Base-by-base conservation (phyloP, 2,113 vertebrate species). In the Setophaga coronata region DNA sequence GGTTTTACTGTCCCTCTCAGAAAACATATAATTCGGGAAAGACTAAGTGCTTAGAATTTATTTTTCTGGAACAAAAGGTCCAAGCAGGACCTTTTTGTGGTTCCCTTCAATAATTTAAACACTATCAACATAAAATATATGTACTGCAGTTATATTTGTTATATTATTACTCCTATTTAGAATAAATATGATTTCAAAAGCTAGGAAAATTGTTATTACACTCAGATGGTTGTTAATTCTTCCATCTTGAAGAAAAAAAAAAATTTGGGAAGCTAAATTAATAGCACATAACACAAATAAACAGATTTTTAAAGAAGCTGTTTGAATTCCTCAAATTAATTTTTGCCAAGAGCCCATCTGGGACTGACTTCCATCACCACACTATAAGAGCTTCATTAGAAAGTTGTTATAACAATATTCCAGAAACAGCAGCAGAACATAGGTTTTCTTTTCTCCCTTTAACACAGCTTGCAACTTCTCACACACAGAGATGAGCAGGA, bases 41-140 rank as follows among this genome's bases (percentile, higher is more conserved):
- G 25, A 16, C 34, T 54, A 69, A 72, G 16, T 85, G 53, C 34
- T 56, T 45, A 19, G 10, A 60, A 34, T 28, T n/a, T n/a, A 21
- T 89, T 76, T 72, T 90, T 62, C 56, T 56, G 42, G 56, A 95
- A 74, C 62, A 61, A 66, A 90, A 91, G 9, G 33, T 78, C 40
- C 29, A 91, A 81, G 16, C 25, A 77, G 57, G n/a, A n/a, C n/a
- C n/a, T n/a, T n/a, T 89, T 93, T 90, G 61, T 18, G 82, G 25
- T 91, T 82, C 33, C 47, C 73, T 79, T 43, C 61, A 95, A 79
- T 77, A 94, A 96, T 87, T 96, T 94, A 91, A 97, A 92, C 12
- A 61, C 34, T 51, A 74, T 43, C 54, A 82, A 80, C 53, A 90
- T 80, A 94, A 94, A 95, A 83, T 69, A 73, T 80, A 58, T 91